Evolutionary conservation across 1,140 invertebrate genomes (phyloP).

Genomic region (Drosophila parvula): DNA sequence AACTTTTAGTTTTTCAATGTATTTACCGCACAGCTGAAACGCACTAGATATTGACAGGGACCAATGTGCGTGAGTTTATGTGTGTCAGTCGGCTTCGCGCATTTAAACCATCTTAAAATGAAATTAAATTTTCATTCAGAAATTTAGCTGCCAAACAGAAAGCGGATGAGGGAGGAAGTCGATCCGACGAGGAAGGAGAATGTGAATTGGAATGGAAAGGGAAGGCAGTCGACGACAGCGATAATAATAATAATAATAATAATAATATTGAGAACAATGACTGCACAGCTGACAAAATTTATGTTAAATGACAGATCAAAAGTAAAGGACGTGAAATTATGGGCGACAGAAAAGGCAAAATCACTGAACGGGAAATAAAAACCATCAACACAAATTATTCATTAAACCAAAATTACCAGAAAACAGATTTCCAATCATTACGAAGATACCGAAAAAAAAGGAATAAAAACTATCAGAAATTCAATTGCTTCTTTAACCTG

Average conservation of each 20-base stretch:
- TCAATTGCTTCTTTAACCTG: too few species aligned
- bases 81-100: constrained; percentile 33
- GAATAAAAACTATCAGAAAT: constrained; percentile 14
- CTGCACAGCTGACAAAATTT: constrained; percentile 60
- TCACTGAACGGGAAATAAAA: constrained; percentile 20
- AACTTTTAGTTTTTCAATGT: not conserved
- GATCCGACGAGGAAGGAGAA: not conserved
- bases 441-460: constrained; percentile 11
- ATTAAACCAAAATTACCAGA: not conserved
- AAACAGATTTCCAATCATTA: constrained; percentile 5
- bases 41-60: not conserved
- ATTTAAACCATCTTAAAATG: constrained; percentile 66
- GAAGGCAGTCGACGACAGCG: not conserved
- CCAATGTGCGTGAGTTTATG: not conserved
- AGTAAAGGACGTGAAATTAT: not conserved
- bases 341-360: not conserved
- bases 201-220: not conserved
- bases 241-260: constrained; percentile 44
- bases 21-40: not conserved
- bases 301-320: constrained; percentile 67
- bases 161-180: not conserved
- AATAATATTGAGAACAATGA: constrained; percentile 47
- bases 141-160: constrained; percentile 42
- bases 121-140: constrained; percentile 67
- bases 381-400: constrained; percentile 26